These are phyloP conservation scores for Erannis defoliaria DNA, from an alignment of 2,888 invertebrate genomes.

Conservation along the genomic window DNA sequence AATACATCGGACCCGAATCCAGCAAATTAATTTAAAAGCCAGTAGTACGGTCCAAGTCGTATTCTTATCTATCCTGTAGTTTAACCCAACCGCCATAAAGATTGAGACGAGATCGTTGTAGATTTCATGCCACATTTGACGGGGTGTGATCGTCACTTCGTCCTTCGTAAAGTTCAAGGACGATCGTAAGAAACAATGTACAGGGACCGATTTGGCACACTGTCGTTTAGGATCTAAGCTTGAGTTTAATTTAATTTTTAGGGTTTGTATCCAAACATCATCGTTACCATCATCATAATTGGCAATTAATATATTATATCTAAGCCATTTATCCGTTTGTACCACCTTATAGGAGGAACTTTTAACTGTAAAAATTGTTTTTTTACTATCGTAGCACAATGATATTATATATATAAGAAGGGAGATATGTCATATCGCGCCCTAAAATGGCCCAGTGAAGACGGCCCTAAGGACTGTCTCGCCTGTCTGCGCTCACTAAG, in stretches of 20 bases:
- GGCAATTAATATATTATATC: no score
- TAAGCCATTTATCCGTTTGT: no score
- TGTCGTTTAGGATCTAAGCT: constrained; percentile 9
- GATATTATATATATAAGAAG: no score
- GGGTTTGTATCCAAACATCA: not conserved
- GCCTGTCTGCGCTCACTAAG: no score
- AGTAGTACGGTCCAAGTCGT: constrained; percentile 21
- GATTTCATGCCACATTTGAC: constrained; percentile 44
- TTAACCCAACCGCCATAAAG: constrained; percentile 43
- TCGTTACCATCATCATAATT: no score
- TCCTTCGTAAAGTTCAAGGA: constrained; percentile 42
- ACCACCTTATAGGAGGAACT: no score
- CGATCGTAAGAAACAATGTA: constrained; percentile 40
- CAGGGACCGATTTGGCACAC: constrained; percentile 17
- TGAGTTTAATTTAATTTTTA: not conserved
- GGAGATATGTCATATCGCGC: no score
- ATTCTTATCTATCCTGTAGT: constrained; percentile 37
- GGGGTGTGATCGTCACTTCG: constrained; percentile 30
- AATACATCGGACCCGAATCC: constrained; percentile 3
- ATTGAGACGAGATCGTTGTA: constrained; percentile 41
- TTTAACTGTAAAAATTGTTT: no score
- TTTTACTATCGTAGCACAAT: no score
- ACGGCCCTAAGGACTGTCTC: no score
- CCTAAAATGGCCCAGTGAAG: no score
- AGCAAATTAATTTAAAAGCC: constrained; percentile 31